Evolutionary conservation across 2,797 vertebrate species (phyloP), one percentile per base, ranked within the genome.

Genomic region (Sylvilagus floridanus): DNA sequence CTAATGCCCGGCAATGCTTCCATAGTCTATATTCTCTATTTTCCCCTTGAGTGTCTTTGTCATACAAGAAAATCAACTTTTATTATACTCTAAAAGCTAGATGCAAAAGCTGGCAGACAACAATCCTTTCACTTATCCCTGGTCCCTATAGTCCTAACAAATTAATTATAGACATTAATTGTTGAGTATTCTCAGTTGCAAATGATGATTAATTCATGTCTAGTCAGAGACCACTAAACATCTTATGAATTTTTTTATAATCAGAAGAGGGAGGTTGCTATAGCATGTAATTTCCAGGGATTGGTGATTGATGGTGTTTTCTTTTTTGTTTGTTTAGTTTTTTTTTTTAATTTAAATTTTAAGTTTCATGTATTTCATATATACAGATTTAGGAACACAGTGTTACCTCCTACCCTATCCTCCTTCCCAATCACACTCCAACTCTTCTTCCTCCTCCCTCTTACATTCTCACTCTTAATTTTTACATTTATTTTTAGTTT

Each of bases 41-140:
- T 87, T 76, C 3, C 72, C 50, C 47, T 63, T 8, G 21, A 75
- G 88, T 71, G 37, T 87, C 82, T 69, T 89, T 93, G 54, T 81
- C 72, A 76, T 47, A 90, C 16, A 81, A 76, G 35, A 84, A 62
- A 95, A 77, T 81, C 32, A 89, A 19, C 14, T 77, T 88, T 62
- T 47, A 79, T 62, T 81, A 16, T 21, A 83, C 32, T 91, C 30
- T 93, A 75, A 73, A 83, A 81, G 21, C 16, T 72, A 71, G 28
- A 79, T n/a, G 5, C 62, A 88, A 90, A 75, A 92, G 14, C 26
- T 83, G 52, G 4, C 24, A 76, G 37, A 79, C 0, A 7, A 60
- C 54, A 84, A 66, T 62, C 8, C 21, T 95, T 91, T 90, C 77
- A 66, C 2, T 87, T 84, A 77, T 60, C 35, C 68, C 2, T 54